Base-by-base conservation (phyloP, 2,797 vertebrate genomes). In the Poliocrania exsul region DNA sequence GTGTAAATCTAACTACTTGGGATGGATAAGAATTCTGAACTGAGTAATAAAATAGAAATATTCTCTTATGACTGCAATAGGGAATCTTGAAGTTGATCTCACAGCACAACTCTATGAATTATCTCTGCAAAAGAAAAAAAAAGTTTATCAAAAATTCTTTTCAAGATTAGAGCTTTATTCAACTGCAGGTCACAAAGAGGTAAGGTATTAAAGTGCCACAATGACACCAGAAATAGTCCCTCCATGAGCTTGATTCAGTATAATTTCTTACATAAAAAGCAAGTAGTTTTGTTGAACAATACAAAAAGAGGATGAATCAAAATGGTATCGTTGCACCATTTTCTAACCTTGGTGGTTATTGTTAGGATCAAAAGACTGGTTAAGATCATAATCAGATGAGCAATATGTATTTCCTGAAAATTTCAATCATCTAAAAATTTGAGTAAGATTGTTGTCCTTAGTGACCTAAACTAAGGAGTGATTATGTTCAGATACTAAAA, bases 121-220 rank as follows among this genome's bases (percentile, higher is more conserved):
- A 86, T 88, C 58, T 42, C 64, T 80, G 60, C 44, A 81, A 93
- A 96, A 95, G 49, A 51, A 95, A 96, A 96, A 95, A 86, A 28
- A 47, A 84, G 54, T 82, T 82, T 95, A 69, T 71, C 2, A 26
- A 69, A 70, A 92, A 58, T 91, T 93, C 71, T 95, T 93, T 94
- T 95, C 96, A 97, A 97, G 92, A 66, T 95, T 94, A 91, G 31
- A 79, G 33, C 69, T 96, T 91, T 91, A 82, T 93, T 94, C 61
- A 81, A 62, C 84, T 93, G 38, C 62, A 93, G 44, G 57, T 91
- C 65, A 77, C 61, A 74, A 73, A 69, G 17, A 90, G 31, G 2
- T 26, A 51, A 78, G 33, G 9, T 66, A 37, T 54, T 71, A 23
- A 78, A 73, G 56, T 88, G 57, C 47, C 33, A 26, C 10, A 8